Conservation (phyloP, 2,113 vertebrate genomes). For the Bucco capensis region DNA sequence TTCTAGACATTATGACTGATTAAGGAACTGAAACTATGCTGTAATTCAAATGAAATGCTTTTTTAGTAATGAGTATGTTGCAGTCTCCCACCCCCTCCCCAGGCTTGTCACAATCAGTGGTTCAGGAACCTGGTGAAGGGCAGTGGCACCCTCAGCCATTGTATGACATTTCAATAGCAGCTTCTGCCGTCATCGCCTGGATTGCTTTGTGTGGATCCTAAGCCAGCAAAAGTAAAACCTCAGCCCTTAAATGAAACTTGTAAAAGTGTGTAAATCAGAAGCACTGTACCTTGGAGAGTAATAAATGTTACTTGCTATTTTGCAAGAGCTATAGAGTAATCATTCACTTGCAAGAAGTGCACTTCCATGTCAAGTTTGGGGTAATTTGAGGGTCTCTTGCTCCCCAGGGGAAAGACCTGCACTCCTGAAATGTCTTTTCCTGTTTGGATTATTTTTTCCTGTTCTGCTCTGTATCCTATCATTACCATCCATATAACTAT, state of each 20-base stretch:
- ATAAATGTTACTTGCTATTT: conserved; percentile 37
- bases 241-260: background rate
- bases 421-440: background rate
- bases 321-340: background rate
- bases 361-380: background rate
- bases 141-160: background rate
- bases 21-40: background rate
- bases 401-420: background rate
- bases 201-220: background rate
- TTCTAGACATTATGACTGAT: background rate
- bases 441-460: conserved; percentile 12
- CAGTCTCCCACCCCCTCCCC: background rate
- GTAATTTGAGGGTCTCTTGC: background rate
- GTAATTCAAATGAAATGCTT: background rate
- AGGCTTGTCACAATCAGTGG: background rate
- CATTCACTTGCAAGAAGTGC: background rate
- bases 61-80: background rate
- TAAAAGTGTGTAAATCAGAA: conserved; percentile 40
- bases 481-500: background rate
- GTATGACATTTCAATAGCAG: background rate
- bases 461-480: background rate
- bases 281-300: background rate
- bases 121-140: background rate
- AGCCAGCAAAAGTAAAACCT: background rate
- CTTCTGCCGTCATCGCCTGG: background rate